Evolutionary conservation across 2,888 invertebrate genomes (phyloP), one percentile per base, ranked within the genome.

Genomic region (Corbicula japonica): DNA sequence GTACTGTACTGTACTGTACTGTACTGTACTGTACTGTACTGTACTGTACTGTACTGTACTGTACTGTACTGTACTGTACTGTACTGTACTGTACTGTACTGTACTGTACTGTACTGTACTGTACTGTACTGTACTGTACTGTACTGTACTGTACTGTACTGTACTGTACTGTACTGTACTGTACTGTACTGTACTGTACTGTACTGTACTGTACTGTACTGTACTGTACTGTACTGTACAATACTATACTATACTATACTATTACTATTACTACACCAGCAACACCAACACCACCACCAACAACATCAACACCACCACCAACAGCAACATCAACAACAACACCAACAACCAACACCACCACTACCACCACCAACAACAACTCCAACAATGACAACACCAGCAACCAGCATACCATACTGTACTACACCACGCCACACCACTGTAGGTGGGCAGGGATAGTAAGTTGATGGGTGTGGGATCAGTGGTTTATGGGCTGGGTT

Each of bases 71-170:
- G 41, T 52, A 61, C 52, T 71, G 50, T 34, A 61, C 52, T 52
- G 4, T 32, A 35, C 52, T 66, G 54, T 32, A 52, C 35, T 3
- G 34, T 26, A 18, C 32, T 58, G 46, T 60, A 60, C 50, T 34
- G 50, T 63, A 66, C 48, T 60, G 35, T 58, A 60, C 32, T 48
- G 60, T 74, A 66, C 48, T 48, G 60, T 66, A 50, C 5, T 48
- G 50, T 35, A 65, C 50, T 58, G 30, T 46, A 66, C 65, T 46
- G 28, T 66, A 58, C 66, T 30, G 30, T 48, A 58, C 60, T 46
- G 41, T 66, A 50, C 48, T 38, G 41, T 66, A 58, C 50, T 35
- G 30, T 56, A 26, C 41, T 34, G 50, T 56, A 66, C 66, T 34
- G 50, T 74, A 50, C 32, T 48, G 30, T 60, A 66, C 60, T 48